Evolutionary conservation across 2,113 vertebrate species (phyloP).

Genomic region (Brienomyrus brachyistius): DNA sequence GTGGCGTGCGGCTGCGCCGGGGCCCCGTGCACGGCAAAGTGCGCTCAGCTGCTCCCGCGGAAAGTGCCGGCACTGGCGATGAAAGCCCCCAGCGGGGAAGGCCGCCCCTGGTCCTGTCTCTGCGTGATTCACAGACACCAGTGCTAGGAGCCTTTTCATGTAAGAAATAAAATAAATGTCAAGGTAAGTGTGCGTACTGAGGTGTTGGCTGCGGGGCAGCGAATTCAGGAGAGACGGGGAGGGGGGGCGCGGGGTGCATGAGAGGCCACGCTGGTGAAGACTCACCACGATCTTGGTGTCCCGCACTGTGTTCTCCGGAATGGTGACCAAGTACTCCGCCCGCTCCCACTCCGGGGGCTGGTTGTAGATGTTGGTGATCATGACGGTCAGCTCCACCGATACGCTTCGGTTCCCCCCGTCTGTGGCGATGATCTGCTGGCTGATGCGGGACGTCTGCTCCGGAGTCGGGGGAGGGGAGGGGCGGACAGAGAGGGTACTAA

Average conservation of each 20-base stretch:
- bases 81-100: neutral
- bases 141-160: conserved; percentile 1
- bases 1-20: conserved; percentile 27
- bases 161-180: conserved; percentile 26
- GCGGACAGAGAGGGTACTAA: neutral
- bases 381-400: conserved; percentile 70
- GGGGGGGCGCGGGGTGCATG: neutral
- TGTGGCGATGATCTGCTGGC: conserved; percentile 64
- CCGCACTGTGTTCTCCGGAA: conserved; percentile 68
- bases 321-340: conserved; percentile 68
- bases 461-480: neutral
- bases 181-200: conserved; percentile 19
- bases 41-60: conserved; percentile 31
- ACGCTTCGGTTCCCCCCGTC: conserved; percentile 78
- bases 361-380: conserved; percentile 72
- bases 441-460: conserved; percentile 57
- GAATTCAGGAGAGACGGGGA: neutral
- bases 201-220: neutral
- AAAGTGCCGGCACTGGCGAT: conserved; percentile 41
- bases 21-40: conserved; percentile 45
- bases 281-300: conserved; percentile 77
- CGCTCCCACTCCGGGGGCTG: conserved; percentile 76
- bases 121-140: conserved; percentile 21
- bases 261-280: neutral
- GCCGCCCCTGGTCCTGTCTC: conserved; percentile 25